Base-by-base conservation (phyloP, 2,888 invertebrate species). In the Pheosia gnoma region DNA sequence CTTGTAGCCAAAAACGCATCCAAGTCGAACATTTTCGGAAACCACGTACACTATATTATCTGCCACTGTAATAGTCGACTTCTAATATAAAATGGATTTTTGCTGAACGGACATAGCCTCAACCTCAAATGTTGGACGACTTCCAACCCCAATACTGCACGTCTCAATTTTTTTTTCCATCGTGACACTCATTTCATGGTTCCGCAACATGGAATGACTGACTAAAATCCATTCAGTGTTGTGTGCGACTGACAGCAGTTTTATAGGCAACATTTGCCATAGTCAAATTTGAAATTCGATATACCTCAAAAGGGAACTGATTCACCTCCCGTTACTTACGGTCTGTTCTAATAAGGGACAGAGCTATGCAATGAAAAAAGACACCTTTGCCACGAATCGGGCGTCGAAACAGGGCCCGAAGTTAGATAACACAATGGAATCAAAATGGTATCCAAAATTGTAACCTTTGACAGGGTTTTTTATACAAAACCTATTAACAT, bases 21-120 rank as follows among this genome's bases (percentile, higher is more conserved):
- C 43, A 36, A 45, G 43, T 45, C 25, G 45, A 45, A 45, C 10
- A 1, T 25, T 60, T 66, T 59, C 55, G 39, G 45, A 47, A 57
- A 57, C 59, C 77, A 76, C 74, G 84, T 78, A 58, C 62, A 43
- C 5, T 63, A 57, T 61, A 78, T 80, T 79, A 78, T 75, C 70
- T 61, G 54, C 60, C 60, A 68, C 62, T 66, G 68, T 72, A 73
- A 72, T 71, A 75, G 61, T 25, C 58, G 66, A 70, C 62, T 74
- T 70, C 71, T 74, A 72, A 78, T 82, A 79, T 77, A 78, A 79
- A 82, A 84, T 83, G 79, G 81, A 82, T 82, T 82, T 81, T 75
- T 68, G 76, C 78, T 77, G 81, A 83, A 67, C 76, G 73, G 67
- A 77, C 81, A 70, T 53, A 63, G 62, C 59, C 63, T 57, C 59